Percentiles rank a stretch among this genome's conserved stretches.
These are phyloP conservation scores for Rattus rattus DNA, from an alignment of 2,113 vertebrate genomes.

Conservation along the genomic window DNA sequence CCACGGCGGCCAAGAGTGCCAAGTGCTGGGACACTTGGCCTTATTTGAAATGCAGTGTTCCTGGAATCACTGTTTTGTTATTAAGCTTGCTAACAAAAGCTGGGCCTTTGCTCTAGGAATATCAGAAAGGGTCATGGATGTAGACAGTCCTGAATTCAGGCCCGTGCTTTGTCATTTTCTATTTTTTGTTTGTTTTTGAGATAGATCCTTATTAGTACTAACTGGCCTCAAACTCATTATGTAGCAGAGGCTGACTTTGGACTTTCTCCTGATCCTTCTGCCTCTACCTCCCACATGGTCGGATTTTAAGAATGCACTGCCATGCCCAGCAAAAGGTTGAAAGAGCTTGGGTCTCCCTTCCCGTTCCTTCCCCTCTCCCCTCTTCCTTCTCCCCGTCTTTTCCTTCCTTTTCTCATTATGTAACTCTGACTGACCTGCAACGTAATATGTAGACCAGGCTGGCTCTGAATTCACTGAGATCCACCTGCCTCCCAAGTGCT, in stretches of 20 bases:
- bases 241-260: not conserved
- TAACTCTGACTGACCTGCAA: no score
- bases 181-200: not conserved
- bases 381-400: not conserved
- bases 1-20: not conserved
- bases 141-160: conserved; percentile 3
- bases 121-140: conserved; percentile 28
- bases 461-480: not conserved
- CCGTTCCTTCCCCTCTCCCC: not conserved
- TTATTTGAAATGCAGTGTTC: conserved; percentile 36
- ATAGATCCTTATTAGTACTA: not conserved
- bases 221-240: not conserved
- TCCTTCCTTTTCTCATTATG: not conserved
- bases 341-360: not conserved
- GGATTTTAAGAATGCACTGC: not conserved
- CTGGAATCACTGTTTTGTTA: conserved; percentile 25
- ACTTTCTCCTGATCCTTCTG: not conserved
- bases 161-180: conserved; percentile 30
- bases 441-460: not conserved
- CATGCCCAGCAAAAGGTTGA: not conserved
- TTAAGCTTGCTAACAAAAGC: conserved; percentile 49
- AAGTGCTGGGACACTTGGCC: not conserved
- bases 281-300: not conserved
- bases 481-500: not conserved
- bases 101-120: conserved; percentile 47